These are phyloP conservation scores for Autographa pulchrina DNA, from an alignment of 2,888 invertebrate genomes.

Conservation along the genomic window DNA sequence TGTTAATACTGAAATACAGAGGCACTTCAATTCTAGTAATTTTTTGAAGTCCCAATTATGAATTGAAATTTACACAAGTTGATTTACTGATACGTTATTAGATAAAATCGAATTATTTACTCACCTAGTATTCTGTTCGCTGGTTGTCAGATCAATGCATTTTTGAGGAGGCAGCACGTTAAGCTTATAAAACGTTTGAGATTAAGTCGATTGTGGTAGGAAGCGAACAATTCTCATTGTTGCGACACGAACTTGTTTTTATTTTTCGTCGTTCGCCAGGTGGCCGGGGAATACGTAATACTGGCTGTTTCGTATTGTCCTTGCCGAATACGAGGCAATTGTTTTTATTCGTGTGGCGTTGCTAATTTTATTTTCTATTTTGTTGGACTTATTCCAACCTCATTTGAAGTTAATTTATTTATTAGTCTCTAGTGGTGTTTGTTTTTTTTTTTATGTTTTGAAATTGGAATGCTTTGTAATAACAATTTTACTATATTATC, in stretches of 20 bases:
- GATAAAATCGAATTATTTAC: conserved; percentile 16
- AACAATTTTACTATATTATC: not conserved
- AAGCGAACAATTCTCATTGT: conserved; percentile 74
- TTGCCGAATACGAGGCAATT: not conserved
- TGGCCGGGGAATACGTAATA: conserved; percentile 38
- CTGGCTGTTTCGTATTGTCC: not conserved
- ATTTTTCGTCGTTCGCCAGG: conserved; percentile 50
- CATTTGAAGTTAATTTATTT: not conserved
- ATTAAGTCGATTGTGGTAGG: conserved; percentile 45
- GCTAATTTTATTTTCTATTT: not conserved
- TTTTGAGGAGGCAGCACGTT: conserved; percentile 46
- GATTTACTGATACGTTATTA: not conserved
- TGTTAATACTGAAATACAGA: not conserved
- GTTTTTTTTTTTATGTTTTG: not conserved
- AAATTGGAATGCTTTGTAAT: not conserved
- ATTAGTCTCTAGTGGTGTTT: not conserved
- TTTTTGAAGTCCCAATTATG: not conserved
- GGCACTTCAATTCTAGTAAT: not conserved
- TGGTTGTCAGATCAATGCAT: conserved; percentile 56
- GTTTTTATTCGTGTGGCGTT: not conserved
- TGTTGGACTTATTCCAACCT: not conserved
- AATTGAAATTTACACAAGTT: conserved; percentile 6
- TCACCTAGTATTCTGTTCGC: conserved; percentile 45
- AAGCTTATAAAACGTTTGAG: conserved; percentile 68
- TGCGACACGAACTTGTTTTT: conserved; percentile 58